Conservation (phyloP, 2,888 invertebrate genomes). For the Neria commutata region DNA sequence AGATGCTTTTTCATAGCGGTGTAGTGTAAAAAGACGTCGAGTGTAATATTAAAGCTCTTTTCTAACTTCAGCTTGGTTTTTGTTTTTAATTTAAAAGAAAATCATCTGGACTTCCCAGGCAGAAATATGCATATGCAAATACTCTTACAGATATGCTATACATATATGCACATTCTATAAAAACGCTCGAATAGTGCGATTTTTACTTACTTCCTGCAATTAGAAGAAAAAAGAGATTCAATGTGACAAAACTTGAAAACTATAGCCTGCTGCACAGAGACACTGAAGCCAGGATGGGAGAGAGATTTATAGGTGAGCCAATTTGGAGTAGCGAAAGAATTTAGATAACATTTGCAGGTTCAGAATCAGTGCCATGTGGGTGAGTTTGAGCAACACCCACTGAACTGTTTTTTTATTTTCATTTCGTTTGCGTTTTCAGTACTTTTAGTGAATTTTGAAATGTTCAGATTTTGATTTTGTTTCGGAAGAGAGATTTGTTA, state of each 20-base stretch:
- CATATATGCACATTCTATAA: no score
- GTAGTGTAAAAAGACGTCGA: no score
- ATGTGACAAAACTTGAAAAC: constrained; percentile 30
- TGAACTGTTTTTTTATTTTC: neutral
- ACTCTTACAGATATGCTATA: no score
- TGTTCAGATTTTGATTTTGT: neutral
- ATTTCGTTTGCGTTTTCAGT: neutral
- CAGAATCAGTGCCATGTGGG: no score
- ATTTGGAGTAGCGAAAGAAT: neutral
- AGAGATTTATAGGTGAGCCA: neutral
- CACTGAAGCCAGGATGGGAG: neutral
- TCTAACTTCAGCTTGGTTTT: no score
- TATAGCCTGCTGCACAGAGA: neutral
- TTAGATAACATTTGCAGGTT: neutral
- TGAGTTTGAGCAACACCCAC: neutral
- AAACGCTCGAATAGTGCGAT: no score
- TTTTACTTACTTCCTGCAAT: constrained; percentile 63
- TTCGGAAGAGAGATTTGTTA: constrained; percentile 2
- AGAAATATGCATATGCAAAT: no score
- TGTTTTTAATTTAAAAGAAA: no score
- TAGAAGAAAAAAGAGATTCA: constrained; percentile 47
- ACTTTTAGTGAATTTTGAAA: constrained; percentile 15
- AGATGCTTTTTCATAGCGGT: no score
- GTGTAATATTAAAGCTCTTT: no score
- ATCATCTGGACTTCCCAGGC: no score